phyloP scores from a whole-genome alignment of 2,888 invertebrate genomes.

The Apamea anceps region DNA sequence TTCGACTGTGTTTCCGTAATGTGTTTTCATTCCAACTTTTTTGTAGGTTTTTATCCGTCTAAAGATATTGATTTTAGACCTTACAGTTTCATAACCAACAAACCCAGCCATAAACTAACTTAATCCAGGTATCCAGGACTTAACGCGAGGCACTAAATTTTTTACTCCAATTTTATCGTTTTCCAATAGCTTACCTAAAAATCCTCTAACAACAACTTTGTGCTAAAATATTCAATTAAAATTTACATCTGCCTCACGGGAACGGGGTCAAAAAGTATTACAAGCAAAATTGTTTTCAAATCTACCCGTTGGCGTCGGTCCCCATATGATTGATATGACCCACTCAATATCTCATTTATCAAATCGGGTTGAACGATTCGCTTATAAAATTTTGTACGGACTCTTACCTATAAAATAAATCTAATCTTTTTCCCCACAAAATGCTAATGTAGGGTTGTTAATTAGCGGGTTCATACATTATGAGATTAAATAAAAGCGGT shows the following conservation, averaged over 20 bases:
- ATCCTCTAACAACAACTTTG: background rate
- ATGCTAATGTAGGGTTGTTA: constrained; percentile 38
- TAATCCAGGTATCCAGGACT: background rate
- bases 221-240: constrained; percentile 61
- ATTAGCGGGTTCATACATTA: constrained; percentile 28
- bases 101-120: background rate
- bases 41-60: background rate
- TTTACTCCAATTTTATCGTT: background rate
- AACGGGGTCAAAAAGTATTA: constrained; percentile 59
- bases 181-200: constrained; percentile 8
- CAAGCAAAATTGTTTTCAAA: constrained; percentile 64
- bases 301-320: constrained; percentile 46
- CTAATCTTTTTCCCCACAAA: constrained; percentile 26
- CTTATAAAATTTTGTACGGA: constrained; percentile 51
- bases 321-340: constrained; percentile 64
- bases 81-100: background rate
- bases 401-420: constrained; percentile 27
- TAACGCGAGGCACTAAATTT: too few relatives aligned
- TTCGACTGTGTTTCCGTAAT: background rate
- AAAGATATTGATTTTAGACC: background rate
- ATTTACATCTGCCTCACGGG: constrained; percentile 47
- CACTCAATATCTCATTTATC: constrained; percentile 69
- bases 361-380: constrained; percentile 36
- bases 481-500: constrained; percentile 13
- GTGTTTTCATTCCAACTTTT: background rate